Evolutionary conservation across 2,888 invertebrate species (phyloP), one percentile per base, ranked within the genome.

Genomic region (Eupithecia centaureata): DNA sequence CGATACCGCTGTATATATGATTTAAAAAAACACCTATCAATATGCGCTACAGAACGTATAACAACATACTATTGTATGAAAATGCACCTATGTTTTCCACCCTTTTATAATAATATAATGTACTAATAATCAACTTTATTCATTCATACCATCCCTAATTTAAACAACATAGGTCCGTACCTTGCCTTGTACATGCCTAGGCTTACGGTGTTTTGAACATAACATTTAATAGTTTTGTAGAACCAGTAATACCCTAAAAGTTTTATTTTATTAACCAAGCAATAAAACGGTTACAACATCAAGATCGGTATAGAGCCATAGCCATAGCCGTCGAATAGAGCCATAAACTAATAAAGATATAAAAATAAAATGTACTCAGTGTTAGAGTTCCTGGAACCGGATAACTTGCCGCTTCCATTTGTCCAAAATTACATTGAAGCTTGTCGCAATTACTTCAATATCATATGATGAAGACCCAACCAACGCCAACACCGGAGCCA

Each of bases 301-400:
- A 68, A 18, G 64, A 62, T 42, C 64, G 75, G 70, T 67, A 78
- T n/a, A n/a, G n/a, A n/a, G n/a, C n/a, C n/a, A n/a, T n/a, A n/a
- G n/a, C n/a, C n/a, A n/a, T n/a, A n/a, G n/a, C n/a, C n/a, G 74
- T 79, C 78, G 76, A 75, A 77, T 71, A 70, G 69, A 73, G 79
- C 75, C 79, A 82, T 84, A 82, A 84, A 85, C 82, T 84, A 84
- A 84, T 82, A 82, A 79, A 74, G n/a, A 77, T 10, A 47, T 22
- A 22, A 47, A 47, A 10, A 47, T 47, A 22, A 47, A 47, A 47
- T 47, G 22, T 47, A 47, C 10, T 38, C 0, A n/a, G n/a, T 2
- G 42, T 18, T 42, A 10, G 42, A 18, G 18, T 18, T 42, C 8
- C 42, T 42, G 1, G 18, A n/a, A n/a, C n/a, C n/a, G 15, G n/a